Evolutionary conservation across 2,888 invertebrate genomes (phyloP).

Genomic region (Autographa gamma): DNA sequence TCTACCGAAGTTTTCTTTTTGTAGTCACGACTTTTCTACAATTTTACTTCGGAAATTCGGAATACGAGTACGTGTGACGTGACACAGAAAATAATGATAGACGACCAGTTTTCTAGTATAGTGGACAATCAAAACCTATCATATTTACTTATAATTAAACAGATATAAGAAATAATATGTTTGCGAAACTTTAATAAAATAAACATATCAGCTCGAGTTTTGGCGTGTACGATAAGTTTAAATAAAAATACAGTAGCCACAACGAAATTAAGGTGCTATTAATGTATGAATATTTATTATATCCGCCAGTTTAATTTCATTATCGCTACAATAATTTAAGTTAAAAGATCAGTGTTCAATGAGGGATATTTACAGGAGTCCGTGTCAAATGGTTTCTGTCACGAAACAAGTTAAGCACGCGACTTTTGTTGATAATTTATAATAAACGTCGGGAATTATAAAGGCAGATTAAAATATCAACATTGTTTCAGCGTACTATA

Average conservation of each 20-base stretch:
- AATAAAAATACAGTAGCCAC: conserved; percentile 18
- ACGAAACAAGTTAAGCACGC: conserved; percentile 66
- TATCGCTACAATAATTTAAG: conserved; percentile 59
- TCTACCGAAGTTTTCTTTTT: background rate
- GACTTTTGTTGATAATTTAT: conserved; percentile 54
- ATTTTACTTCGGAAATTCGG: too few species aligned
- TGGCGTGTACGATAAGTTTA: background rate
- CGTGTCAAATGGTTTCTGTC: conserved; percentile 65
- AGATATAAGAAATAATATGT: too few species aligned
- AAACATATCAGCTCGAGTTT: background rate
- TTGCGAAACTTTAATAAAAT: background rate
- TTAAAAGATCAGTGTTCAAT: conserved; percentile 63
- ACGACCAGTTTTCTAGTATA: too few species aligned
- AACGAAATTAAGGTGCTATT: conserved; percentile 31
- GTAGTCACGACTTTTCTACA: background rate
- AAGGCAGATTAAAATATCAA: conserved; percentile 17
- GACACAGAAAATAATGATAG: too few species aligned
- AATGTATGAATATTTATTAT: conserved; percentile 48
- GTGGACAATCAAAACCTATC: too few species aligned
- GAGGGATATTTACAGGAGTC: conserved; percentile 65
- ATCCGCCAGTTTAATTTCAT: conserved; percentile 43
- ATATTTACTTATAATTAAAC: too few species aligned
- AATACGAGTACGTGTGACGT: too few species aligned
- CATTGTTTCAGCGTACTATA: conserved; percentile 8
- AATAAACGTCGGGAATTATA: conserved; percentile 40